phyloP scores from a whole-genome alignment of 2,113 vertebrate species.

The Coregonus clupeaformis region DNA sequence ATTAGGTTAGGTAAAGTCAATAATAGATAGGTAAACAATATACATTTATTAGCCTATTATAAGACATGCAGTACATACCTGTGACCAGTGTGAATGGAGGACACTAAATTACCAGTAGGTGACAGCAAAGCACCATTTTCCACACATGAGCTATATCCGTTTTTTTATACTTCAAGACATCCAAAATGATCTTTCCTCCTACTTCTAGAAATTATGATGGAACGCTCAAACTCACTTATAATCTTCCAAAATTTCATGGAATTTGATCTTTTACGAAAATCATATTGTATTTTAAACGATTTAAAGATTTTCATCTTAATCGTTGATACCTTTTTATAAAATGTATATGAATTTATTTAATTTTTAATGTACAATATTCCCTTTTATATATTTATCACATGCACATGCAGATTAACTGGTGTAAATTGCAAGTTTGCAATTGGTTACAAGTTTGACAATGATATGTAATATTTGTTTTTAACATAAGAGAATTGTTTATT shows the following conservation, averaged over 20 bases:
- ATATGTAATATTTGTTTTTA: too few relatives aligned
- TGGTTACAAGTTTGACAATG: too few relatives aligned
- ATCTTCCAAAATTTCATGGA: background rate
- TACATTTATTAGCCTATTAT: background rate
- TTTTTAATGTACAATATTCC: background rate
- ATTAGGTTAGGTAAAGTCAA: background rate
- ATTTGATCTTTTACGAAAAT: background rate
- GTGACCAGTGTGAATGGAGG: background rate
- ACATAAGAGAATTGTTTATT: too few relatives aligned
- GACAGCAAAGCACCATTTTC: conserved; percentile 60
- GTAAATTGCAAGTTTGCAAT: too few relatives aligned
- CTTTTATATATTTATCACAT: background rate
- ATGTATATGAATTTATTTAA: too few relatives aligned
- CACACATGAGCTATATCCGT: background rate
- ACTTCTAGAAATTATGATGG: conserved; percentile 19
- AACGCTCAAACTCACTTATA: conserved; percentile 12
- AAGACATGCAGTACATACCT: background rate
- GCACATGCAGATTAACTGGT: too few relatives aligned
- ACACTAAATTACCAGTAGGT: conserved; percentile 51
- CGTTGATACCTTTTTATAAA: too few relatives aligned
- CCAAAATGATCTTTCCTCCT: conserved; percentile 25
- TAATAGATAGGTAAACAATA: background rate
- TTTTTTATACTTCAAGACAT: conserved; percentile 23
- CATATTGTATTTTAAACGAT: too few relatives aligned
- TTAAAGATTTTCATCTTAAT: too few relatives aligned